Conservation (phyloP, 2,797 vertebrate genomes). For the Xiphorhynchus erythropygius region DNA sequence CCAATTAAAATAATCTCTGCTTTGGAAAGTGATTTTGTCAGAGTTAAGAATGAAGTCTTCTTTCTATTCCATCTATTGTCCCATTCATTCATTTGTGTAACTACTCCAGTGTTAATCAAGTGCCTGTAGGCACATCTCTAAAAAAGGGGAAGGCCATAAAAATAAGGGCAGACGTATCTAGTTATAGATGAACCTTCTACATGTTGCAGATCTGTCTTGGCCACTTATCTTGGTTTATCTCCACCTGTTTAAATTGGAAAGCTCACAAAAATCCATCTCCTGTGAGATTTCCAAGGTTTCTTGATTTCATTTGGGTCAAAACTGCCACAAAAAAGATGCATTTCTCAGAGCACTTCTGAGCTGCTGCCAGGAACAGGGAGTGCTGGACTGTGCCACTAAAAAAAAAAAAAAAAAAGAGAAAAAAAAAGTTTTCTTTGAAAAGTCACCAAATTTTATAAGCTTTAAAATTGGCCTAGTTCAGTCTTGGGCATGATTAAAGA, state of each 20-base stretch:
- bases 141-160: neutral
- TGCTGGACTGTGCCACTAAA: slow-evolving; percentile 24
- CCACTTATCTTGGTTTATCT: slow-evolving; percentile 48
- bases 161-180: slow-evolving; percentile 6
- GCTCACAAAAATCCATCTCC: slow-evolving; percentile 52
- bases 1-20: slow-evolving; percentile 38
- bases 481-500: neutral
- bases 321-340: slow-evolving; percentile 13
- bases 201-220: neutral
- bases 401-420: neutral
- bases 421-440: slow-evolving; percentile 12
- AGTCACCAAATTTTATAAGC: slow-evolving; percentile 39
- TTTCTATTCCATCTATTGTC: neutral
- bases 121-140: neutral
- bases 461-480: neutral
- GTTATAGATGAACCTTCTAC: slow-evolving; percentile 9
- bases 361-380: slow-evolving; percentile 54
- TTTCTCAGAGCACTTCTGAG: slow-evolving; percentile 33
- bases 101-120: neutral
- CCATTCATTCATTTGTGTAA: slow-evolving; percentile 33
- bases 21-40: slow-evolving; percentile 16
- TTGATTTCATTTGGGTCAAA: slow-evolving; percentile 36
- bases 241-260: slow-evolving; percentile 61
- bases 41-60: neutral
- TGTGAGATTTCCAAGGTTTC: slow-evolving; percentile 18